phyloP scores from a whole-genome alignment of 2,797 vertebrate genomes.

The Zalophus californianus region DNA sequence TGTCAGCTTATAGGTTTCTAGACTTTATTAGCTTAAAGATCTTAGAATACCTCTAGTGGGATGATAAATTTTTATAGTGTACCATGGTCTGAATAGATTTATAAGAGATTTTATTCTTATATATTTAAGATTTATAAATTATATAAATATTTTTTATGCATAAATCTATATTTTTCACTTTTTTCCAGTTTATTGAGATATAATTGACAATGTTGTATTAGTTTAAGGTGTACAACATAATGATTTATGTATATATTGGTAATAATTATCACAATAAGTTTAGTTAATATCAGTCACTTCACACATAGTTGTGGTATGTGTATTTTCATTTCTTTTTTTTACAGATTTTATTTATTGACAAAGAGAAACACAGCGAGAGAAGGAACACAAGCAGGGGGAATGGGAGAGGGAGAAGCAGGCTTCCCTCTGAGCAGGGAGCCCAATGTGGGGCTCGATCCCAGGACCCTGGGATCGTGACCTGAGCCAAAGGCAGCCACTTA shows the following conservation, averaged over 20 bases:
- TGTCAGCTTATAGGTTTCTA: constrained; percentile 2
- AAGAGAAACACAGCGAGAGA: too few species aligned
- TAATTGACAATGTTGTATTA: not conserved
- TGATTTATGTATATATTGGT: not conserved
- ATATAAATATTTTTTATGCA: not conserved
- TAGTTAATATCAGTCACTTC: not conserved
- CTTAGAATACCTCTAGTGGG: not conserved
- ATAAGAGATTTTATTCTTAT: constrained; percentile 38
- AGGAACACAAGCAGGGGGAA: too few species aligned
- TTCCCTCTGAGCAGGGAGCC: too few species aligned
- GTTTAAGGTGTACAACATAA: not conserved
- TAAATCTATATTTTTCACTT: not conserved
- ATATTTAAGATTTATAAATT: constrained; percentile 7
- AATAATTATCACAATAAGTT: not conserved
- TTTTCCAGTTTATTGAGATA: not conserved
- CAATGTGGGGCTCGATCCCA: too few species aligned
- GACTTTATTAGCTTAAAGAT: constrained; percentile 36
- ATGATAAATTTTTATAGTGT: constrained; percentile 3
- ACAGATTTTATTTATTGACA: too few species aligned
- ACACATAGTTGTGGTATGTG: not conserved
- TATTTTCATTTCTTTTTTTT: not conserved
- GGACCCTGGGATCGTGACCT: too few species aligned
- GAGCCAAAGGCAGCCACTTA: too few species aligned
- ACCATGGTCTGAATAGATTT: constrained; percentile 19
- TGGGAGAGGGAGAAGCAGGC: too few species aligned